Conservation (phyloP, 2,797 vertebrate species). For the Allobates femoralis region DNA sequence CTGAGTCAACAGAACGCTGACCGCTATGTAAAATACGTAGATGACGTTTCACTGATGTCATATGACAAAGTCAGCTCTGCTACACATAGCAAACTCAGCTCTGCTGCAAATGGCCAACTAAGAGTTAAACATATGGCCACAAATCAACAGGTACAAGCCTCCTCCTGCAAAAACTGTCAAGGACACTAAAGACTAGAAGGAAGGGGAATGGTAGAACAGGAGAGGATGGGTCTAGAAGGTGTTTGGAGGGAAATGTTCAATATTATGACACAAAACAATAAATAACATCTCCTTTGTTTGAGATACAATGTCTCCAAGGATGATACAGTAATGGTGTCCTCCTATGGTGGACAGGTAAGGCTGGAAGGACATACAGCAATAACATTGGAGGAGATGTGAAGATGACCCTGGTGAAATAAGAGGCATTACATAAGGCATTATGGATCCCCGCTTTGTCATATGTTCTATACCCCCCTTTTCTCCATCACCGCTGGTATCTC, state of each 20-base stretch:
- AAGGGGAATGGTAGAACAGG: neutral
- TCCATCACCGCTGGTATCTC: neutral
- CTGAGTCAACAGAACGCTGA: neutral
- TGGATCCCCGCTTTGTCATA: neutral
- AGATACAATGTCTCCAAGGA: no score
- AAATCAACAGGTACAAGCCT: conserved; percentile 39
- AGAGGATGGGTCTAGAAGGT: neutral
- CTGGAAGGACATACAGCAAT: neutral
- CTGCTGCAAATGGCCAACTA: neutral
- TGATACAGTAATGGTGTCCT: neutral
- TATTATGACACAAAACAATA: neutral
- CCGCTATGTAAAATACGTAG: neutral
- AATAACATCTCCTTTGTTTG: no score
- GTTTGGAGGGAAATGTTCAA: no score
- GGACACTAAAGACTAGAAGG: neutral
- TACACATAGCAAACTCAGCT: neutral
- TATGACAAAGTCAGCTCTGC: neutral
- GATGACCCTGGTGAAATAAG: neutral
- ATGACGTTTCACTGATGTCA: neutral
- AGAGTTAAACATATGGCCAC: neutral
- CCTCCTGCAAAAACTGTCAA: neutral
- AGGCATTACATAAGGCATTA: neutral
- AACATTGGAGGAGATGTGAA: no score
- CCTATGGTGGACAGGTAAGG: neutral
- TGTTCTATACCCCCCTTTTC: neutral